Evolutionary conservation across 2,797 vertebrate genomes (phyloP).

Genomic region (Emydoidea blandingii): DNA sequence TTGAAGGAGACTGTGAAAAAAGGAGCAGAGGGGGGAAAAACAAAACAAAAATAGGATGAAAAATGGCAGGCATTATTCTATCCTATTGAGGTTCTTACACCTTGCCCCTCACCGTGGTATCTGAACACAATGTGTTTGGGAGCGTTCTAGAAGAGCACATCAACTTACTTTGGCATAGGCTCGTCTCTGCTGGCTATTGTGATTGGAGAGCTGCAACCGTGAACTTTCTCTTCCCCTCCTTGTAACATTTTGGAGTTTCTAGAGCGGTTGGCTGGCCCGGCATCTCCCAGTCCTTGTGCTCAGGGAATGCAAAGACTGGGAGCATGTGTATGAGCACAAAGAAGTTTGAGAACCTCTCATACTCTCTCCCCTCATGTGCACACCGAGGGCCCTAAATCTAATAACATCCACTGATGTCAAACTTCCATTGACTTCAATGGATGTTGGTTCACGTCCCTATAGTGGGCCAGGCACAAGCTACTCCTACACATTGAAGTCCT

Average conservation of each 20-base stretch:
- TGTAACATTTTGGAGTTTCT: not conserved
- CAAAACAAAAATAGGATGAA: no score
- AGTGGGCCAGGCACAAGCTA: conserved; percentile 15
- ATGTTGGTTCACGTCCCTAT: conserved; percentile 65
- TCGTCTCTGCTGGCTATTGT: not conserved
- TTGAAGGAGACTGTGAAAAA: not conserved
- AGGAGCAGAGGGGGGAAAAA: not conserved
- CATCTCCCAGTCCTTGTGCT: not conserved
- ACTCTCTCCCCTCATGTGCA: not conserved
- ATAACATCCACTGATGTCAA: conserved; percentile 17
- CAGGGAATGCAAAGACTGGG: not conserved
- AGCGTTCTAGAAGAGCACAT: not conserved
- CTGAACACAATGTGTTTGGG: fast-evolving
- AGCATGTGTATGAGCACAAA: not conserved
- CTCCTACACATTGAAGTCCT: conserved; percentile 54
- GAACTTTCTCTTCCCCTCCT: not conserved
- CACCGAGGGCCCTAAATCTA: not conserved
- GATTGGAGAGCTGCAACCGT: not conserved
- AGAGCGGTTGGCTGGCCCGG: not conserved
- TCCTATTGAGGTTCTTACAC: not conserved
- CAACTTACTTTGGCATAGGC: not conserved
- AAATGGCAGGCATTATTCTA: not conserved
- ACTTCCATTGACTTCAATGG: conserved; percentile 51
- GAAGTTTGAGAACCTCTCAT: not conserved
- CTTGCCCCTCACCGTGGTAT: not conserved